These are phyloP conservation scores for Diachrysia chrysitis DNA, from an alignment of 2,888 invertebrate genomes.

Conservation along the genomic window DNA sequence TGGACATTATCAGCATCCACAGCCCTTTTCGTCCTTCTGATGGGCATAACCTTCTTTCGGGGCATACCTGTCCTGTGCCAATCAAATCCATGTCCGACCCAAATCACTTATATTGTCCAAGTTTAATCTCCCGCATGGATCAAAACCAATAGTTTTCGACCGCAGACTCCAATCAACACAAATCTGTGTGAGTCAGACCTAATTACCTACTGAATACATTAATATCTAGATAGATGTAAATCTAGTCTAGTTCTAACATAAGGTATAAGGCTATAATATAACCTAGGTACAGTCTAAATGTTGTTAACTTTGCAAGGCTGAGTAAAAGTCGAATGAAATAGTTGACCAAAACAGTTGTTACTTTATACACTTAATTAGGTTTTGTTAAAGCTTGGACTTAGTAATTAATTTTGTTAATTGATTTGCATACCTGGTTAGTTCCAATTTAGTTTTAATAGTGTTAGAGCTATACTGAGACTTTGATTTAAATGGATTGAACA, in stretches of 20 bases:
- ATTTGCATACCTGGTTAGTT: slow-evolving; percentile 37
- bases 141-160: not conserved
- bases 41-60: too few relatives aligned
- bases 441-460: slow-evolving; percentile 31
- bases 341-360: slow-evolving; percentile 37
- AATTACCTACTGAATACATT: slow-evolving; percentile 20
- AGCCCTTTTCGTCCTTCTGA: too few relatives aligned
- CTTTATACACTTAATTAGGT: slow-evolving; percentile 45
- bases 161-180: not conserved
- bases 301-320: slow-evolving; percentile 47
- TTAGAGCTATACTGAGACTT: not conserved
- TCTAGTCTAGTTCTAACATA: not conserved
- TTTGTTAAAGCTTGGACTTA: slow-evolving; percentile 39
- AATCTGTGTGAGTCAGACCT: slow-evolving; percentile 26
- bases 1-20: too few relatives aligned
- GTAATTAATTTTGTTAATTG: slow-evolving; percentile 46
- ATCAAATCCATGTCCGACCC: too few relatives aligned
- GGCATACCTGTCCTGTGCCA: too few relatives aligned
- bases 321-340: slow-evolving; percentile 55
- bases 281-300: slow-evolving; percentile 22
- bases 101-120: too few relatives aligned
- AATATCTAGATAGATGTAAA: slow-evolving; percentile 17
- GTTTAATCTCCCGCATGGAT: not conserved
- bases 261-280: slow-evolving; percentile 19
- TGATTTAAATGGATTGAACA: too few relatives aligned